Conservation (phyloP, 2,888 invertebrate species). For the Drosophila subsilvestris region DNA sequence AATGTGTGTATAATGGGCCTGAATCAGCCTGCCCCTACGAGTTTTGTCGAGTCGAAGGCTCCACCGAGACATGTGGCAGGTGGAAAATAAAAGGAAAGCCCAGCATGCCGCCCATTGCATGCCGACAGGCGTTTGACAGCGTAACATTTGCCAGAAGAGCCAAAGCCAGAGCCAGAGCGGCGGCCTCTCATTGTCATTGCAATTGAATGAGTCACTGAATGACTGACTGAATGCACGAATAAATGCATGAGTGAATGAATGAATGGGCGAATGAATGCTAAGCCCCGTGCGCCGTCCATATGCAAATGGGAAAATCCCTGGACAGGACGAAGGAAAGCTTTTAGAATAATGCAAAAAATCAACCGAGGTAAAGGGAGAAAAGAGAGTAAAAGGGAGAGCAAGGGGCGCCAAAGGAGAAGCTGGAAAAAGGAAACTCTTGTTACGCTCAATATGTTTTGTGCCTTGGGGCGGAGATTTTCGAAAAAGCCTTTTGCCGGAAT, state of each 20-base stretch:
- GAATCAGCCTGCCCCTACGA: constrained; percentile 41
- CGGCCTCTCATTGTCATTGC: constrained; percentile 58
- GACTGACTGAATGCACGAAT: constrained; percentile 22
- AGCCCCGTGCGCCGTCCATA: constrained; percentile 8
- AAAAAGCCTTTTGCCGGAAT: background rate
- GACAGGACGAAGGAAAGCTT: constrained; percentile 49
- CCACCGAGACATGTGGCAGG: constrained; percentile 60
- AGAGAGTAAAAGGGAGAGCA: no score
- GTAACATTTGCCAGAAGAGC: constrained; percentile 53
- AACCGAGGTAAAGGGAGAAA: constrained; percentile 1
- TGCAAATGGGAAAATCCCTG: constrained; percentile 33
- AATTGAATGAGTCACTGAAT: constrained; percentile 58
- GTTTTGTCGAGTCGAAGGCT: background rate
- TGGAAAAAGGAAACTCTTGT: constrained; percentile 21
- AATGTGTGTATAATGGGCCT: constrained; percentile 68
- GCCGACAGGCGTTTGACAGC: constrained; percentile 72
- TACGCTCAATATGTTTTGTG: constrained; percentile 35
- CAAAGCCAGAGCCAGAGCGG: constrained; percentile 27
- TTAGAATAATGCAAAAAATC: constrained; percentile 57
- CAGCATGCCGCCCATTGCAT: constrained; percentile 39
- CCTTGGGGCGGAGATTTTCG: constrained; percentile 20
- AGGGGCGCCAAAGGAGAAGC: no score
- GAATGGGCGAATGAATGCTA: constrained; percentile 28
- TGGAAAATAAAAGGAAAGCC: constrained; percentile 34
- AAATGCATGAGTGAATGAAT: constrained; percentile 30